A percentile compares a stretch with the other conserved stretches of the same genome.
phyloP scores from a whole-genome alignment of 2,797 vertebrate genomes.

The Antrozous pallidus region DNA sequence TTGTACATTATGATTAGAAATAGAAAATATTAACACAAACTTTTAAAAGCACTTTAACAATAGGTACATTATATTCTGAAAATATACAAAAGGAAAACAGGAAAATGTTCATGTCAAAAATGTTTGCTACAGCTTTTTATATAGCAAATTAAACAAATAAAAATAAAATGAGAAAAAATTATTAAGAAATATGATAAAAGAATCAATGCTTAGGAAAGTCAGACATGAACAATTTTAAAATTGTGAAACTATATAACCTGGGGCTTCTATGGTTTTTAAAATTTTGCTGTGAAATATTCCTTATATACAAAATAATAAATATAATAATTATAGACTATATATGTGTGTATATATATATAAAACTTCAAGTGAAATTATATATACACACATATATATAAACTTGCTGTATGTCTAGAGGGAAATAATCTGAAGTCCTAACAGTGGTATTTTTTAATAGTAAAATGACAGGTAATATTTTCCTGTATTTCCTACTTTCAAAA shows the following conservation, averaged over 20 bases:
- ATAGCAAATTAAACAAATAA: constrained; percentile 8
- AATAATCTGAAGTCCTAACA: constrained; percentile 16
- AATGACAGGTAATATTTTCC: not conserved
- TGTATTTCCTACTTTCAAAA: constrained; percentile 5
- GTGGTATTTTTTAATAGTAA: not conserved
- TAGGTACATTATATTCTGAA: constrained; percentile 5
- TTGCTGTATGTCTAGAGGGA: not conserved
- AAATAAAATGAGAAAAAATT: not conserved
- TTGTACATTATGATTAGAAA: not conserved
- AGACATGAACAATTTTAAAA: not conserved
- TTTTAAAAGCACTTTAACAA: constrained; percentile 1
- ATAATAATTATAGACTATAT: not conserved
- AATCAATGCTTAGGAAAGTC: not conserved
- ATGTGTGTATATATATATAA: not conserved
- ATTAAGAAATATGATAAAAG: not conserved
- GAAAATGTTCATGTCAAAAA: not conserved
- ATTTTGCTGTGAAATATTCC: constrained; percentile 9
- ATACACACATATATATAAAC: not conserved
- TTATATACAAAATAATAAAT: not conserved
- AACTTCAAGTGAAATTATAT: constrained; percentile 17
- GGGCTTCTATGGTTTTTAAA: not conserved
- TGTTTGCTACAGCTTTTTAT: not conserved
- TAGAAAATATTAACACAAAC: not conserved
- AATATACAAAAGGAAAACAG: not conserved
- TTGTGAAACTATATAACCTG: not conserved